Evolutionary conservation across 2,113 vertebrate genomes (phyloP), one percentile per base, ranked within the genome.

Genomic region (Saguinus imperator): DNA sequence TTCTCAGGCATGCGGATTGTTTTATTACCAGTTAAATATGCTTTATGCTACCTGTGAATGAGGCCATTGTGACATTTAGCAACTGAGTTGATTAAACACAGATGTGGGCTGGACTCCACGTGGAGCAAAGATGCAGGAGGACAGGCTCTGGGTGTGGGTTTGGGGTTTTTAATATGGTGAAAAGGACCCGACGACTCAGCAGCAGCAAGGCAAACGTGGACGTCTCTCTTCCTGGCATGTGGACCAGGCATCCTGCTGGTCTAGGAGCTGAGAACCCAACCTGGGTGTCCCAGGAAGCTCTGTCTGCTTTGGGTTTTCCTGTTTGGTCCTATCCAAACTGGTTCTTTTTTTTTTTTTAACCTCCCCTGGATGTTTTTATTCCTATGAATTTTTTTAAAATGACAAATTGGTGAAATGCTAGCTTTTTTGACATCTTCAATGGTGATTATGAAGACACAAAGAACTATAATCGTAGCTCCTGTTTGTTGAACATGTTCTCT

Each of bases 41-140:
- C 98, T 97, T 98, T 98, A 97, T 93, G 98, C 97, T 98, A 98
- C 98, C 98, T 98, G 98, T 98, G 98, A 98, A 98, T 98, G 98
- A 98, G 97, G 97, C 98, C 98, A 98, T 98, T 98, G 98, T 98
- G 98, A 98, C 98, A 98, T 98, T 98, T 98, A 98, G 98, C 98
- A 98, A 96, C 97, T 95, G 97, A 95, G 96, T 97, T 98, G 98
- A 99, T 98, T 98, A 94, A 98, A 98, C 96, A 37, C 98, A 98
- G 98, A 99, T 99, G 98, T 98, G 98, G 98, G 87, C 98, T 91
- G 52, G 95, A 81, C 98, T 97, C 97, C 98, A 95, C 94, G 93
- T 97, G 98, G 97, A 96, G 98, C 88, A 58, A 97, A 97, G 98
- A 98, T 97, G 96, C 96, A 94, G 87, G 96, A 96, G 90, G 92